Percentiles rank a stretch among this genome's conserved stretches.
Evolutionary conservation across 2,888 invertebrate species (phyloP).

Genomic region (Chelonus formosanus): DNA sequence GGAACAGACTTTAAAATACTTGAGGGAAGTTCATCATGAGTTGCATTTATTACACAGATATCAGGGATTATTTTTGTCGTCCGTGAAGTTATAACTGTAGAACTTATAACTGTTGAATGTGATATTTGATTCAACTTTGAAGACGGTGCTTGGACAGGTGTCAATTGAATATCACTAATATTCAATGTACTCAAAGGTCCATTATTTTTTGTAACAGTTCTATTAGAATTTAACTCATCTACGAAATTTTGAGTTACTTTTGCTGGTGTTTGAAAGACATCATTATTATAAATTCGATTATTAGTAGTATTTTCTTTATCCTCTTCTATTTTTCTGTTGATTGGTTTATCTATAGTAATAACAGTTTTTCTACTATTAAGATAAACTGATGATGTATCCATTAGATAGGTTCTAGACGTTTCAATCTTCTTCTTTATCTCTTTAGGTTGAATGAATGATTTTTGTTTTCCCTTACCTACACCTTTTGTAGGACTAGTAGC

Average conservation of each 20-base stretch:
- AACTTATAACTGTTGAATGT: too few relatives aligned
- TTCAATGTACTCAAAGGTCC: background rate
- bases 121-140: background rate
- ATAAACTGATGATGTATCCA: constrained; percentile 2
- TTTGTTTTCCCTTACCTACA: constrained; percentile 26
- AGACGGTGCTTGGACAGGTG: constrained; percentile 14
- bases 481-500: constrained; percentile 35
- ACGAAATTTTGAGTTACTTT: too few relatives aligned
- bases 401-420: background rate
- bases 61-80: constrained; percentile 1
- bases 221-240: constrained; percentile 38
- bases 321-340: background rate
- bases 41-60: constrained; percentile 8
- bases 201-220: too few relatives aligned
- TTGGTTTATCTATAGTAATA: background rate
- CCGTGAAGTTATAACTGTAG: background rate
- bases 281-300: background rate
- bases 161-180: constrained; percentile 26
- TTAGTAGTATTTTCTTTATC: constrained; percentile 19
- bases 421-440: constrained; percentile 8
- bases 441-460: constrained; percentile 34
- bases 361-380: background rate
- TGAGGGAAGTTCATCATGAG: constrained; percentile 30
- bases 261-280: background rate
- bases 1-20: background rate